Base-by-base conservation (phyloP, 2,888 invertebrate species). In the Tachina grossa region DNA sequence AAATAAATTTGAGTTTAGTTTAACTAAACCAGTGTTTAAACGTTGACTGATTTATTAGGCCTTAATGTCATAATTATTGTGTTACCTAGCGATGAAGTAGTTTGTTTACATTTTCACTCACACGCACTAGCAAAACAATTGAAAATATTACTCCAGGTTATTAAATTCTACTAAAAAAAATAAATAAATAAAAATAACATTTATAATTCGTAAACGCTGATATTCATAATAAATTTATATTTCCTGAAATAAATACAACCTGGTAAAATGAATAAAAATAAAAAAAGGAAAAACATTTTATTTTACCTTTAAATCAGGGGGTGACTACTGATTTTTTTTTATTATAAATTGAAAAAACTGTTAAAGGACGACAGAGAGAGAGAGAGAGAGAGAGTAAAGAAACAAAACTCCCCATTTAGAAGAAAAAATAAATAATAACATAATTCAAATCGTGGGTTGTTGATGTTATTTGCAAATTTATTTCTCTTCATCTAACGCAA, bases 401-500 rank as follows among this genome's bases (percentile, higher is more conserved):
- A 65, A 22, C 14, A 22, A 14, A 19, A 41, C 41, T 41, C 10
- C 9, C 10, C 39, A 14, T 49, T 19, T 47, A 41, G 53, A 69
- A 57, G 49, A 9, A 71, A 65, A n/a, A 43, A 69, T 49, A 63
- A 43, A 16, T 61, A 5, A 53, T 6, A 31, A 63, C 71, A 78
- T 82, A 69, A 78, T 71, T 83, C 61, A 75, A 71, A 79, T 75
- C 79, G 75, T 75, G 61, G 65, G 85, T 82, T 74, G 76, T 51
- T 69, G 63, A 45, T 47, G 65, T 68, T 51, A 45, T 74, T 31
- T 78, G 82, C 61, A 74, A 82, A 82, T 69, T 69, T 81, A 72
- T 78, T 31, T 61, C 57, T 61, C 75, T 71, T 72, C 76, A 66
- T 79, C 75, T 83, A 85, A 85, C 39, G 79, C 75, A 83, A 85